Percentiles rank a stretch among this genome's conserved stretches.
phyloP scores from a whole-genome alignment of 92 coral and sea anemone genomes.

The Phenganax subtilis region DNA sequence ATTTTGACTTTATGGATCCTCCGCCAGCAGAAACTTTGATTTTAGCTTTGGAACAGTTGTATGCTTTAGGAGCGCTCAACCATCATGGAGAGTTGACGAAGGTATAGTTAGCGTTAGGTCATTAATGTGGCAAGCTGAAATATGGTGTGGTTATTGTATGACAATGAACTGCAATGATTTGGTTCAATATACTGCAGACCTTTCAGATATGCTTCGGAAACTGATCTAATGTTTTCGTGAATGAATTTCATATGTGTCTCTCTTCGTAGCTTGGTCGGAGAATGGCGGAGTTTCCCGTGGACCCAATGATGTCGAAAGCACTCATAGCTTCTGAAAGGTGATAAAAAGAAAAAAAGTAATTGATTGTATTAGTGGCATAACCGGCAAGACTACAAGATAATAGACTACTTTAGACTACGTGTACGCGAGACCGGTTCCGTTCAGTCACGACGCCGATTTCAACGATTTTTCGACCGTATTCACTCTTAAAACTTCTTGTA shows the following conservation, averaged over 20 bases:
- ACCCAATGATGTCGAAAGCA: constrained; percentile 95
- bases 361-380: too few species aligned
- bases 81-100: constrained; percentile 97
- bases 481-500: too few species aligned
- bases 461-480: too few species aligned
- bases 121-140: background rate
- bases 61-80: constrained; percentile 92
- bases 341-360: background rate
- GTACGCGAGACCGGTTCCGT: too few species aligned
- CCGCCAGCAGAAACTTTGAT: constrained; percentile 98
- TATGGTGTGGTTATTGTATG: background rate
- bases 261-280: constrained; percentile 84
- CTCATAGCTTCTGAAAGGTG: constrained; percentile 95
- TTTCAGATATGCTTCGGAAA: background rate
- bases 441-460: too few species aligned
- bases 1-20: constrained; percentile 99
- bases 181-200: too few species aligned
- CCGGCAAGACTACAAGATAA: too few species aligned
- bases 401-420: too few species aligned
- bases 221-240: background rate
- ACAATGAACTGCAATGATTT: too few species aligned
- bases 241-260: background rate
- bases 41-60: constrained; percentile 86
- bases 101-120: constrained; percentile 37
- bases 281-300: constrained; percentile 99